Conservation (phyloP, 1,140 invertebrate genomes). For the Heliconius nattereri region DNA sequence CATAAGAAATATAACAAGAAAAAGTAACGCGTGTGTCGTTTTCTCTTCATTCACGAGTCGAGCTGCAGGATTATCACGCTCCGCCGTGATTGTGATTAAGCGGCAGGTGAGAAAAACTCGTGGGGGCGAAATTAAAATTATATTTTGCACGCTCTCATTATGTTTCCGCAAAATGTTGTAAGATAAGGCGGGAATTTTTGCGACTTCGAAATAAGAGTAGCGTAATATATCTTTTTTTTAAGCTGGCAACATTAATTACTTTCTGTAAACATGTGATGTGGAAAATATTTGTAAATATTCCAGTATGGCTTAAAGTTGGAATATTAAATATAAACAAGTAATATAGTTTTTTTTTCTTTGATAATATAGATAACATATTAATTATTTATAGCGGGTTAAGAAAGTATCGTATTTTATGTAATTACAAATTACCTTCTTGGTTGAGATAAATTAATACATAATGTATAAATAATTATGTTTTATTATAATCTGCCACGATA, state of each 20-base stretch:
- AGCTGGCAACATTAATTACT: not conserved
- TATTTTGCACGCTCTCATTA: conserved; percentile 59
- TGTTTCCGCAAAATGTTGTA: conserved; percentile 29
- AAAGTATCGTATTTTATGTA: not conserved
- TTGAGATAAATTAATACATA: not conserved
- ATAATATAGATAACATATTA: not conserved
- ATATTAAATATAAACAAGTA: not conserved
- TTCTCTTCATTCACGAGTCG: conserved; percentile 38
- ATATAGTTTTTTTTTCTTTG: not conserved
- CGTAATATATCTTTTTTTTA: conserved; percentile 3
- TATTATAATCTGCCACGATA: conserved; percentile 32
- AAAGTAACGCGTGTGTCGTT: conserved; percentile 41
- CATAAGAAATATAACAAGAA: conserved; percentile 51
- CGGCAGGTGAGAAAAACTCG: conserved; percentile 55
- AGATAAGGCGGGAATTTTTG: conserved; percentile 13
- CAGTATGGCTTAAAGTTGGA: not conserved
- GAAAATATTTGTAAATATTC: conserved; percentile 5
- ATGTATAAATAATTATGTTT: not conserved
- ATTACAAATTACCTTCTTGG: not conserved
- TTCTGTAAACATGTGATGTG: not conserved
- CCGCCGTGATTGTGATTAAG: conserved; percentile 68
- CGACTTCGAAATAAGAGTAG: conserved; percentile 9
- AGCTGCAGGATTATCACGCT: conserved; percentile 48
- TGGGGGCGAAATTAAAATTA: conserved; percentile 70
- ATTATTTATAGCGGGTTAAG: not conserved